A percentile compares a stretch with the other conserved stretches of the same genome.
Evolutionary conservation across 1,140 invertebrate genomes (phyloP).

Genomic region (Anoplophora glabripennis): DNA sequence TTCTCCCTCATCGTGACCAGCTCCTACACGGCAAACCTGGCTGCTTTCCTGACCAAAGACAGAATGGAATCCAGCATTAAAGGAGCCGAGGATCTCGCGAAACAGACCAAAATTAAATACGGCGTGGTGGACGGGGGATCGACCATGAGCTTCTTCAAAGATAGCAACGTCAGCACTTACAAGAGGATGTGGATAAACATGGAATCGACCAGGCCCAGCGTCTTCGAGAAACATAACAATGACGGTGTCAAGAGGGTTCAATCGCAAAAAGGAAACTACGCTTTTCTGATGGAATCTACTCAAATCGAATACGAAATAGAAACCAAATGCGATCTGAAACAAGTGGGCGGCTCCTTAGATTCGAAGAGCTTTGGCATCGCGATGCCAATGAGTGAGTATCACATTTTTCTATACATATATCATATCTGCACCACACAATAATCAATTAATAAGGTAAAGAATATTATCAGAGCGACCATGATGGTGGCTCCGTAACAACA

Average conservation of each 20-base stretch:
- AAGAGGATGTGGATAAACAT: conserved; percentile 71
- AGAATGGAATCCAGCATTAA: conserved; percentile 81
- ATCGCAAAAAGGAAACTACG: conserved; percentile 64
- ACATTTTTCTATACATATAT: neutral
- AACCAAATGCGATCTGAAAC: conserved; percentile 72
- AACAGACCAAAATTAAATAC: conserved; percentile 87
- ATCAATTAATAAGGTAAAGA: neutral
- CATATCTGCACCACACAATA: neutral
- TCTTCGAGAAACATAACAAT: conserved; percentile 75
- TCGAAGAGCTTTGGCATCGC: conserved; percentile 81
- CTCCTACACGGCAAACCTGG: conserved; percentile 94
- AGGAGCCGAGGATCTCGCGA: conserved; percentile 83
- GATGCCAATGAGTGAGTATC: conserved; percentile 64
- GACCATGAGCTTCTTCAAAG: conserved; percentile 70
- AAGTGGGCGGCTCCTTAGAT: conserved; percentile 73
- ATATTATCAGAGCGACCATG: no score
- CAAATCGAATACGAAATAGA: conserved; percentile 76
- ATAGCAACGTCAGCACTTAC: conserved; percentile 70
- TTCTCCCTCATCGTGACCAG: conserved; percentile 94
- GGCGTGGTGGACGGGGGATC: conserved; percentile 71
- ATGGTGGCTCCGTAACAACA: no score
- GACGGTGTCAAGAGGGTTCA: conserved; percentile 82
- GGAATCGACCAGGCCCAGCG: conserved; percentile 72
- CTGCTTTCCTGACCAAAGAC: conserved; percentile 89
- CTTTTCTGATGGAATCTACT: conserved; percentile 85